Conservation (phyloP, 2,113 vertebrate species). For the Saguinus midas region DNA sequence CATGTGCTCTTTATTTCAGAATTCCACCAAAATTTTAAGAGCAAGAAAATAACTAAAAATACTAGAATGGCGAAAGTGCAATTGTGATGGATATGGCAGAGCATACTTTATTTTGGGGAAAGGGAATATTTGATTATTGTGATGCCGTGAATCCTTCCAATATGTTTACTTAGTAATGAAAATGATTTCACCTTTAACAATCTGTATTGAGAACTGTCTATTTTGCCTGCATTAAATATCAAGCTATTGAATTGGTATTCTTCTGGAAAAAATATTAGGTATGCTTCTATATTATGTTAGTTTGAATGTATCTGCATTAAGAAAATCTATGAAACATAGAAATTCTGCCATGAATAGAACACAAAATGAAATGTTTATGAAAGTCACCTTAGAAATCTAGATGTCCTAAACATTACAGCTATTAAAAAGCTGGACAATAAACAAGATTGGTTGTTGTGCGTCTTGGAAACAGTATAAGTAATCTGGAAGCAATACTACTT, state of each 20-base stretch:
- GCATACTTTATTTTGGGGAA: neutral
- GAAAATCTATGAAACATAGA: neutral
- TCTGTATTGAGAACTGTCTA: neutral
- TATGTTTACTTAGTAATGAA: neutral
- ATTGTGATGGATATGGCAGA: neutral
- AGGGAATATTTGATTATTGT: neutral
- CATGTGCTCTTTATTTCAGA: neutral
- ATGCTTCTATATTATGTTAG: neutral
- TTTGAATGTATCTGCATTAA: neutral
- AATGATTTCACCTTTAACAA: neutral
- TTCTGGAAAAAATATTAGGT: neutral
- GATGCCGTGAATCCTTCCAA: neutral
- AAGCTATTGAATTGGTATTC: neutral
- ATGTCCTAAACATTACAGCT: neutral
- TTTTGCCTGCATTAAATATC: constrained; percentile 3
- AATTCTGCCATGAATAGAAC: neutral
- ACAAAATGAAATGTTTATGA: neutral
- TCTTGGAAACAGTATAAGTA: neutral
- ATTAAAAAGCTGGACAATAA: neutral
- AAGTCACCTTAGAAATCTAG: neutral
- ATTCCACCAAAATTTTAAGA: neutral
- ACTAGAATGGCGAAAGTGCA: neutral
- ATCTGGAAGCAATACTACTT: neutral
- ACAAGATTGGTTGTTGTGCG: neutral
- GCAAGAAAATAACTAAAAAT: neutral